phyloP scores from a whole-genome alignment of 1,140 invertebrate genomes.

The Trichomalopsis sarcophagae region DNA sequence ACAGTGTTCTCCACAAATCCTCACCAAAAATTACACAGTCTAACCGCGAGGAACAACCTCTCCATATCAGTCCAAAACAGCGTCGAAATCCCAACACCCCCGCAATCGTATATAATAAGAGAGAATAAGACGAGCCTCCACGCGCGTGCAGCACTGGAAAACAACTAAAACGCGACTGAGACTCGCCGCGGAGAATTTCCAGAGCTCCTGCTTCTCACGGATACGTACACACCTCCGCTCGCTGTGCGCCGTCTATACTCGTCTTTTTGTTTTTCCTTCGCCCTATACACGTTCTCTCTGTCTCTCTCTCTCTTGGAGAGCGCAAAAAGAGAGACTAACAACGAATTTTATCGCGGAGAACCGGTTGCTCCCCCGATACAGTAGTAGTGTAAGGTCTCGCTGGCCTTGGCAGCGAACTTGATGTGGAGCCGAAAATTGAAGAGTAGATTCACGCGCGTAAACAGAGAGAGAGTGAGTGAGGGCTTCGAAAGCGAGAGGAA shows the following conservation, averaged over 20 bases:
- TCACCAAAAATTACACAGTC: too few relatives aligned
- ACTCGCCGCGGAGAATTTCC: background rate
- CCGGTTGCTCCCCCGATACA: background rate
- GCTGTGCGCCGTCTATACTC: too few relatives aligned
- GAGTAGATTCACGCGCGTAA: background rate
- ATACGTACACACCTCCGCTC: too few relatives aligned
- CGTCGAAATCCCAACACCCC: too few relatives aligned
- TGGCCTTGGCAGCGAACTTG: slow-evolving; percentile 27
- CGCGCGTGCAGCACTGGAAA: background rate
- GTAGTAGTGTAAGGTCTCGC: background rate
- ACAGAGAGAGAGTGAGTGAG: background rate
- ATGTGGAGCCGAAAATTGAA: background rate
- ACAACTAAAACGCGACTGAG: background rate
- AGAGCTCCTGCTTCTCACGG: background rate
- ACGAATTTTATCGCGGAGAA: slow-evolving; percentile 17
- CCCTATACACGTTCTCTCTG: background rate
- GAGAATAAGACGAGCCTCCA: too few relatives aligned
- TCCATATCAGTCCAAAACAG: too few relatives aligned
- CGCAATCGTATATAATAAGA: too few relatives aligned
- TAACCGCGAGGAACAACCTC: too few relatives aligned
- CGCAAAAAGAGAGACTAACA: background rate
- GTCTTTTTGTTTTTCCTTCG: background rate
- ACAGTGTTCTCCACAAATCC: too few relatives aligned
- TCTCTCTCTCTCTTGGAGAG: background rate
- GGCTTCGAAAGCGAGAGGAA: background rate